Conservation (phyloP, 1,140 invertebrate genomes). For the Cylas formicarius region DNA sequence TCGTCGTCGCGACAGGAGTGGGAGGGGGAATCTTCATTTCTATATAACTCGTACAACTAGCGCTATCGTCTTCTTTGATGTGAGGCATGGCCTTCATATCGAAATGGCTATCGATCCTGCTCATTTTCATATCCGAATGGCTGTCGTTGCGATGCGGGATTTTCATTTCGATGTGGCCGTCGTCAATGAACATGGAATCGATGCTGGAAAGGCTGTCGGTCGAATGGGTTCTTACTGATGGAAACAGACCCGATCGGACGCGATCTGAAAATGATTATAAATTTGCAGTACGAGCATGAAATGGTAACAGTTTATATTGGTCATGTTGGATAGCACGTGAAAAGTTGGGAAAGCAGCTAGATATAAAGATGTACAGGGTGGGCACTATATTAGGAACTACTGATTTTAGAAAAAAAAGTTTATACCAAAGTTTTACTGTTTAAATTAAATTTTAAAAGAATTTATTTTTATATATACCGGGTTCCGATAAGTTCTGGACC, state of each 20-base stretch:
- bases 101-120: conserved; percentile 17
- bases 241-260: conserved; percentile 30
- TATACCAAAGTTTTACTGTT: no score
- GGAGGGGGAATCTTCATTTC: conserved; percentile 19
- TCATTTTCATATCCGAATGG: conserved; percentile 17
- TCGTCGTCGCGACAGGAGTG: conserved; percentile 9
- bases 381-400: no score
- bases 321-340: no score
- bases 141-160: conserved; percentile 23
- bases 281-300: conserved; percentile 12
- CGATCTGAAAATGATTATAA: conserved; percentile 28
- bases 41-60: conserved; percentile 20
- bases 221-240: conserved; percentile 33
- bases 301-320: no score
- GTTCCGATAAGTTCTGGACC: no score
- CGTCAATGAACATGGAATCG: conserved; percentile 37
- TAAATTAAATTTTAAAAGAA: no score
- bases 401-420: no score
- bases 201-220: conserved; percentile 38
- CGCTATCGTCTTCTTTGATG: conserved; percentile 19
- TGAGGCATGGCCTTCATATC: conserved; percentile 21
- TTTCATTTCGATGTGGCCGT: conserved; percentile 35
- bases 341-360: no score
- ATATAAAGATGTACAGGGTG: no score
- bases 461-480: no score